Evolutionary conservation across 1,140 invertebrate species (phyloP), one percentile per base, ranked within the genome.

Genomic region (Drosophila busckii): DNA sequence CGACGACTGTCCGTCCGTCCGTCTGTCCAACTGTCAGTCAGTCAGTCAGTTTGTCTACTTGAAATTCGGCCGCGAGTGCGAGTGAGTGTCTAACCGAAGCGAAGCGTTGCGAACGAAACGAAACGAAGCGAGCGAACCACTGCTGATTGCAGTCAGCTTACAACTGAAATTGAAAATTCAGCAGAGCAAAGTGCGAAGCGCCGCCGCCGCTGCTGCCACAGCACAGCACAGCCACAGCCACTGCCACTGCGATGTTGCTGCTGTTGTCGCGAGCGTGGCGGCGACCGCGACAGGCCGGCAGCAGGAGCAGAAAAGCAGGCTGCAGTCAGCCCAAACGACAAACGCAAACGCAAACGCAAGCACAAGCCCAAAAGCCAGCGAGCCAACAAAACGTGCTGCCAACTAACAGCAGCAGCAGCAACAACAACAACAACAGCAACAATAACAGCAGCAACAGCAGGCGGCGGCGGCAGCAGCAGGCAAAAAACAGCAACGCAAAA

Each of bases 161-260:
- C 84, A 86, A 86, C 84, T 86, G 84, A 86, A 85, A 86, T 85
- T 85, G 84, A 85, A 85, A 85, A 85, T 85, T 85, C 84, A 85
- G 84, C 84, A 84, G 73, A 85, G 84, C 83, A 85, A 70, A 84
- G 84, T 76, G 71, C 78, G 73, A 83, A 84, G 75, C 75, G 75
- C 60, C 75, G 76, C 65, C 45, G 45, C 41, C 37, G 41, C 63
- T 19, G 64, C 40, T 15, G 26, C 26, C 26, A 9, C 29, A 20
- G 26, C 19, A 4, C 12, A 15, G 10, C 9, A 28, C 31, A 22
- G 41, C 15, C 34, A 20, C 9, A 10, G 32, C 16, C 2, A 4
- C 45, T 13, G 31, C 50, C 40, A 55, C 44, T 35, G 56, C 42
- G 41, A 29, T 49, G 32, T 37, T 35, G 53, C 19, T 35, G 64